Evolutionary conservation across 2,113 vertebrate genomes (phyloP).

Genomic region (Paraplagusia blochii): DNA sequence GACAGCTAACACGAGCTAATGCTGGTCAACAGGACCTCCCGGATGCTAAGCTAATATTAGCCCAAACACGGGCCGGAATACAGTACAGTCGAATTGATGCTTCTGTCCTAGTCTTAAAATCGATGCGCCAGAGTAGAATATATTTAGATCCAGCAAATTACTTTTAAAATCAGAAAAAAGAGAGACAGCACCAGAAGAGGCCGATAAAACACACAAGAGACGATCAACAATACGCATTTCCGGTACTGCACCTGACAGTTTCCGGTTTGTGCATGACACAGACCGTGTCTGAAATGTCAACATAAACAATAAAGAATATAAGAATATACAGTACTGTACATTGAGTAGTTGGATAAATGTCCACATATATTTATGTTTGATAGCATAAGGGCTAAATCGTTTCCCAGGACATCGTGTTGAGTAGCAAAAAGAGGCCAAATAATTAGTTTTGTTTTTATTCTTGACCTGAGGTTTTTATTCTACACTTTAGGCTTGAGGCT

Average conservation of each 20-base stretch:
- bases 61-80: slow-evolving; percentile 29
- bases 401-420: no score
- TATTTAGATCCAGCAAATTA: rapidly evolving
- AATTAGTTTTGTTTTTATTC: no score
- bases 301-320: no score
- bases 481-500: no score
- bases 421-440: no score
- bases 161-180: not conserved
- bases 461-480: no score
- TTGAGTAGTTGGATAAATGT: no score
- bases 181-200: not conserved
- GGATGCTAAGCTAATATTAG: slow-evolving; percentile 63
- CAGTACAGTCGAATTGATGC: not conserved
- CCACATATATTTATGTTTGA: no score
- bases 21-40: slow-evolving; percentile 29
- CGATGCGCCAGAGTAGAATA: rapidly evolving
- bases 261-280: slow-evolving; percentile 37
- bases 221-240: slow-evolving; percentile 49
- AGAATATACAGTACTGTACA: no score
- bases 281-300: no score
- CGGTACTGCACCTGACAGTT: slow-evolving; percentile 31
- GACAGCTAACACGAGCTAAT: slow-evolving; percentile 33
- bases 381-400: no score
- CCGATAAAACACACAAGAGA: slow-evolving; percentile 22
- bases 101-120: not conserved